phyloP scores from a whole-genome alignment of 2,888 invertebrate genomes.

The Meta bourneti region DNA sequence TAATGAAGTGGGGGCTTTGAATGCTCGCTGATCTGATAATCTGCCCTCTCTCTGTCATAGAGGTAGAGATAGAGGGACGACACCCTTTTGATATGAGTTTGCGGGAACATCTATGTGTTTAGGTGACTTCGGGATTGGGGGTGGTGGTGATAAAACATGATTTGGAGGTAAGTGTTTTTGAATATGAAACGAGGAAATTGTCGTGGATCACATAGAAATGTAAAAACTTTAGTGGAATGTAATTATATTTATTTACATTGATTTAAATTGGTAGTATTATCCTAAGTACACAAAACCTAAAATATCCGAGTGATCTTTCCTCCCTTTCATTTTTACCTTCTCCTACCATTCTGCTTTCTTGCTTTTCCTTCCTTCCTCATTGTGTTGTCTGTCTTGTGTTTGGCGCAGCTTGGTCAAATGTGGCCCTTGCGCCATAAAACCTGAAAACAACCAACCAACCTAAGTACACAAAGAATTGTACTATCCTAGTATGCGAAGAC shows the following conservation, averaged over 20 bases:
- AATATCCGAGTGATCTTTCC: background rate
- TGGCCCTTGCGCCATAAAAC: background rate
- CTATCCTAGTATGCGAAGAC: no score
- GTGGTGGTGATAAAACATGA: background rate
- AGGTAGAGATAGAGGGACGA: background rate
- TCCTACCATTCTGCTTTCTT: background rate
- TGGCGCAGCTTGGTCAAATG: background rate
- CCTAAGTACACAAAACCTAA: no score
- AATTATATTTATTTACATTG: no score
- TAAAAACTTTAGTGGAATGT: background rate
- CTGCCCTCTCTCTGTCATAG: background rate
- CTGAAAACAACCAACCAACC: background rate
- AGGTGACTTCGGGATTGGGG: background rate
- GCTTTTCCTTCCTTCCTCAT: background rate
- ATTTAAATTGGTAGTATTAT: no score
- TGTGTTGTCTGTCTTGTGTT: background rate
- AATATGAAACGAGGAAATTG: background rate
- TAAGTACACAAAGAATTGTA: background rate
- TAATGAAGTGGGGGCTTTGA: constrained; percentile 58
- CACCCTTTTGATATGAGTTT: background rate
- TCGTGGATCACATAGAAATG: background rate
- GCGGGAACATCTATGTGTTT: background rate
- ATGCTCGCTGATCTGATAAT: constrained; percentile 62
- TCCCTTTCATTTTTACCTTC: background rate
- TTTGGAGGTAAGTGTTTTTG: background rate